These are phyloP conservation scores for Heliothis virescens DNA, from an alignment of 1,140 invertebrate species.

Conservation along the genomic window DNA sequence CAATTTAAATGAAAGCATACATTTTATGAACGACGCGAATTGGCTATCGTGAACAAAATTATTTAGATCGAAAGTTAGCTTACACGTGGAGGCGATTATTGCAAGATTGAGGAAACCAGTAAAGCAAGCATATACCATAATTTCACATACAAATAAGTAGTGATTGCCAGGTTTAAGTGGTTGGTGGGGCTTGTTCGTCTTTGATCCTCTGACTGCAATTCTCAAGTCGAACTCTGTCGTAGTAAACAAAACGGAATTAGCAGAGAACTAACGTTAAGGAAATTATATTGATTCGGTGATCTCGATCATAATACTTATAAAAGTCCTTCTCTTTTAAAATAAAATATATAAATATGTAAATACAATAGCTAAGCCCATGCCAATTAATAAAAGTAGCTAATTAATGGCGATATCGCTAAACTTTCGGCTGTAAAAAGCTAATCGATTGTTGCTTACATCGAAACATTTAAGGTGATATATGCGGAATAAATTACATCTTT, in stretches of 20 bases:
- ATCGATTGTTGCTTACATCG: conserved; percentile 10
- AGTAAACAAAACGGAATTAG: no score
- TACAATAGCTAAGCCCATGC: background rate
- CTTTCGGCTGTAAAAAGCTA: background rate
- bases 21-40: conserved; percentile 37
- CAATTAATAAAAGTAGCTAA: background rate
- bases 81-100: background rate
- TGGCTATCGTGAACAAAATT: conserved; percentile 23
- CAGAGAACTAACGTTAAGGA: no score
- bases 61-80: conserved; percentile 27
- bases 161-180: no score
- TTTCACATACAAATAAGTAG: background rate
- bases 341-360: background rate
- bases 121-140: background rate
- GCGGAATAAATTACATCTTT: conserved; percentile 26
- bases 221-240: no score
- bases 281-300: no score
- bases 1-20: conserved; percentile 36
- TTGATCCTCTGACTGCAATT: no score
- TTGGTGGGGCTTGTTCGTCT: no score
- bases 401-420: background rate
- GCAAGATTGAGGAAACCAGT: background rate
- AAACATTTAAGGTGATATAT: conserved; percentile 14
- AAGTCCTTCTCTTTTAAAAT: background rate
- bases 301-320: no score